A percentile compares a stretch with the other conserved stretches of the same genome.
These are phyloP conservation scores for Galemys pyrenaicus DNA, from an alignment of 2,113 vertebrate species.

Conservation along the genomic window DNA sequence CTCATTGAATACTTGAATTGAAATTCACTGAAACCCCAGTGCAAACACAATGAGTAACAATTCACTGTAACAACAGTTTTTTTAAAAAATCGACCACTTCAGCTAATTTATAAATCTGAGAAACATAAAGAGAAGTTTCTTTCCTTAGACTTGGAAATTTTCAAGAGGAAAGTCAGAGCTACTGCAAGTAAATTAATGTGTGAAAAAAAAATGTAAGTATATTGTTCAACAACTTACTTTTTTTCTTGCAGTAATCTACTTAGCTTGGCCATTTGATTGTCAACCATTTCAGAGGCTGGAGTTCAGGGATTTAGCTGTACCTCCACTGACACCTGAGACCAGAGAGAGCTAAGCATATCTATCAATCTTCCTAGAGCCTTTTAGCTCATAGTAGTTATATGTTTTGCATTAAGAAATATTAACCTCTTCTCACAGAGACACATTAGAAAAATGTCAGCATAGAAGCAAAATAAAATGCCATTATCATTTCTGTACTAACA, in stretches of 20 bases:
- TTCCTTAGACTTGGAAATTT: constrained; percentile 21
- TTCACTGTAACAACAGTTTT: not conserved
- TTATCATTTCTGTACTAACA: too few relatives aligned
- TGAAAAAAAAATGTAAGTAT: not conserved
- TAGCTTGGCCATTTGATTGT: not conserved
- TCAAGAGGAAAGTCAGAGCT: not conserved
- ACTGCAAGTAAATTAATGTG: not conserved
- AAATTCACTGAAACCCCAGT: not conserved
- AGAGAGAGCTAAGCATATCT: not conserved
- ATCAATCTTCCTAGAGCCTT: too few relatives aligned
- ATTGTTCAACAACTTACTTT: not conserved
- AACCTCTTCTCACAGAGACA: too few relatives aligned
- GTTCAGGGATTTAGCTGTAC: not conserved
- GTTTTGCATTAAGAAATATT: too few relatives aligned
- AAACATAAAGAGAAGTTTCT: not conserved
- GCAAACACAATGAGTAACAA: not conserved
- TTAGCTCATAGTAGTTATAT: too few relatives aligned
- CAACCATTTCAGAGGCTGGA: not conserved
- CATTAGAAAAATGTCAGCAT: too few relatives aligned
- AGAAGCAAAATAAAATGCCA: too few relatives aligned
- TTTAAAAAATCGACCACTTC: constrained; percentile 41
- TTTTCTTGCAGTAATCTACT: not conserved
- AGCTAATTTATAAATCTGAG: not conserved
- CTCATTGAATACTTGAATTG: not conserved
- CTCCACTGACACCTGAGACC: too few relatives aligned